A percentile compares a stretch with the other conserved stretches of the same genome.
phyloP scores from a whole-genome alignment of 2,888 invertebrate genomes.

The Agriotes lineatus region DNA sequence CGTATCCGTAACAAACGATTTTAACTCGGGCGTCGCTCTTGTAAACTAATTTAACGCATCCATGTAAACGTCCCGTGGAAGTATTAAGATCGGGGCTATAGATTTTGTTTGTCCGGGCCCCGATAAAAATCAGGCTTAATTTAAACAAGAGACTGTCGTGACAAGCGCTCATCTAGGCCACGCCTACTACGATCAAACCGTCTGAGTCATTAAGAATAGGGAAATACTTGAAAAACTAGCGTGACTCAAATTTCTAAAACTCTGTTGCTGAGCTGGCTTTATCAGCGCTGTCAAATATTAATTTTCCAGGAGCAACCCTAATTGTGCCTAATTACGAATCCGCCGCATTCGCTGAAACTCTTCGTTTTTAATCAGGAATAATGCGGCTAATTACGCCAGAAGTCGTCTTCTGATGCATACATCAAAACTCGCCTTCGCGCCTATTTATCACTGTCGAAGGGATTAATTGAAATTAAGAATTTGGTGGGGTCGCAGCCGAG shows the following conservation, averaged over 20 bases:
- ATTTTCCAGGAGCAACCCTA: neutral
- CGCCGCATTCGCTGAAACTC: conserved; percentile 1
- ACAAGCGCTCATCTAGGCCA: conserved; percentile 21
- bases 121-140: conserved; percentile 22
- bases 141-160: conserved; percentile 27
- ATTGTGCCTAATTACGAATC: conserved; percentile 1
- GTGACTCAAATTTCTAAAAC: conserved; percentile 9
- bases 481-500: neutral
- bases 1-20: conserved; percentile 8
- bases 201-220: conserved; percentile 6
- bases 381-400: conserved; percentile 3
- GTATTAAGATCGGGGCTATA: conserved; percentile 3
- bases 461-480: conserved; percentile 19
- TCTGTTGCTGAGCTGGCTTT: neutral
- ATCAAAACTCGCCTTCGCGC: conserved; percentile 9
- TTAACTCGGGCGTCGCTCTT: neutral
- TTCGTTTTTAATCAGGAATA: conserved; percentile 13
- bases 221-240: neutral
- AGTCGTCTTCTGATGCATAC: neutral
- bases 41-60: conserved; percentile 17
- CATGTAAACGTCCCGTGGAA: conserved; percentile 22
- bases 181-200: conserved; percentile 19
- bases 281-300: conserved; percentile 7
- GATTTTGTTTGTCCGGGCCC: conserved; percentile 13
- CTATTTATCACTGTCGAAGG: conserved; percentile 20